These are phyloP conservation scores for Macheiramphus alcinus DNA, from an alignment of 2,113 vertebrate species.

Conservation along the genomic window DNA sequence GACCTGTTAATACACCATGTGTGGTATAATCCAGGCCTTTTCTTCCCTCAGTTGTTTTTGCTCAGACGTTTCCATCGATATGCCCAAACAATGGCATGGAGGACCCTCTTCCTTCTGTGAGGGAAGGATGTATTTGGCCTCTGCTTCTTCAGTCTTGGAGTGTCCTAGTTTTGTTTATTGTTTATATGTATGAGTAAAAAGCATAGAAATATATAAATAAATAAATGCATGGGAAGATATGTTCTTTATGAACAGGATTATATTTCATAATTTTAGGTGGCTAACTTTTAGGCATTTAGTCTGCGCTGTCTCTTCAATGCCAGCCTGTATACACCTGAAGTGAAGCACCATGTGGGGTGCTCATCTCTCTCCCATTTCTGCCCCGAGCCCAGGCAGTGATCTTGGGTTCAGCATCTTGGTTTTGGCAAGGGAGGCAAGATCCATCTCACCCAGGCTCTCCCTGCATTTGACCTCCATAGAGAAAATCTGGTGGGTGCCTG, in stretches of 20 bases:
- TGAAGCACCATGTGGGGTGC: not conserved
- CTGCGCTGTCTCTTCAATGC: not conserved
- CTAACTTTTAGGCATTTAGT: not conserved
- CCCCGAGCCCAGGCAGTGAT: fast-evolving
- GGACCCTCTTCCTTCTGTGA: not conserved
- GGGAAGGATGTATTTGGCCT: not conserved
- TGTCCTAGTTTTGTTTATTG: not conserved
- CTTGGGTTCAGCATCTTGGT: not conserved
- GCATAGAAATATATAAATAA: not conserved
- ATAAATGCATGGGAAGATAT: not conserved
- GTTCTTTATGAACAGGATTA: not conserved
- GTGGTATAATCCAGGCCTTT: not conserved
- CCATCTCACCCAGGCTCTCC: too few relatives aligned
- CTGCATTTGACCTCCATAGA: fast-evolving
- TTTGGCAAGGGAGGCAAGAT: not conserved
- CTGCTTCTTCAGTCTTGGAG: not conserved
- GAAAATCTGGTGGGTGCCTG: not conserved
- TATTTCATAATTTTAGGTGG: not conserved
- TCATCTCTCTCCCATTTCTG: not conserved
- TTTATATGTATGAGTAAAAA: not conserved
- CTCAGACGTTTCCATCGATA: not conserved
- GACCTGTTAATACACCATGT: not conserved
- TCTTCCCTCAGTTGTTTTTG: not conserved
- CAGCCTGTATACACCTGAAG: not conserved
- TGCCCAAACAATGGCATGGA: not conserved